Percentiles rank a stretch among this genome's conserved stretches.
Conservation (phyloP, 2,888 invertebrate species). For the Orthosia cruda region DNA sequence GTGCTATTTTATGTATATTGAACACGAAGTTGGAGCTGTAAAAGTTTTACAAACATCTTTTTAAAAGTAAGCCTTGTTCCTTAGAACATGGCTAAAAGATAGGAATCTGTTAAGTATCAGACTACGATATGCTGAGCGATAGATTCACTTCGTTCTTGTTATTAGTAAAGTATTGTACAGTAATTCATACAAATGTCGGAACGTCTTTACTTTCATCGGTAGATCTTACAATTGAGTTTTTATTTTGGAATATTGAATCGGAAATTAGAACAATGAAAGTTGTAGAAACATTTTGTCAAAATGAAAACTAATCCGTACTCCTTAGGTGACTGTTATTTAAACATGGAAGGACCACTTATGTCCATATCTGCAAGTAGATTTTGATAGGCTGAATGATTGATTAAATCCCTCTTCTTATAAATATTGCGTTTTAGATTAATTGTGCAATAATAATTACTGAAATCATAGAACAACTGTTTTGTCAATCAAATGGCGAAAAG, state of each 20-base stretch:
- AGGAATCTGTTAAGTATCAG: too few relatives aligned
- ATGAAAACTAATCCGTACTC: background rate
- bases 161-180: too few relatives aligned
- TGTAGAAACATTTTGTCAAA: constrained; percentile 1
- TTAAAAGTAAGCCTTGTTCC: background rate
- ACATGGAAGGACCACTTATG: background rate
- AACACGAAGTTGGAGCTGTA: background rate
- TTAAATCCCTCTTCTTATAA: constrained; percentile 14
- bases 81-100: background rate
- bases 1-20: constrained; percentile 3
- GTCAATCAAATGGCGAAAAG: constrained; percentile 3
- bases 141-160: too few relatives aligned
- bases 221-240: too few relatives aligned
- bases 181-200: too few relatives aligned
- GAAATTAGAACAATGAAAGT: background rate
- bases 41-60: constrained; percentile 2
- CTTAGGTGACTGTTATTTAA: background rate
- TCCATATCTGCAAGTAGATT: background rate
- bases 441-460: constrained; percentile 19
- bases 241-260: too few relatives aligned
- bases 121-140: too few relatives aligned
- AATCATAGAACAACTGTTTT: constrained; percentile 25
- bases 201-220: too few relatives aligned
- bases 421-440: constrained; percentile 36
- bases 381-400: constrained; percentile 10